phyloP scores from a whole-genome alignment of 2,797 vertebrate species.

The Stomatorhinus walkeri region DNA sequence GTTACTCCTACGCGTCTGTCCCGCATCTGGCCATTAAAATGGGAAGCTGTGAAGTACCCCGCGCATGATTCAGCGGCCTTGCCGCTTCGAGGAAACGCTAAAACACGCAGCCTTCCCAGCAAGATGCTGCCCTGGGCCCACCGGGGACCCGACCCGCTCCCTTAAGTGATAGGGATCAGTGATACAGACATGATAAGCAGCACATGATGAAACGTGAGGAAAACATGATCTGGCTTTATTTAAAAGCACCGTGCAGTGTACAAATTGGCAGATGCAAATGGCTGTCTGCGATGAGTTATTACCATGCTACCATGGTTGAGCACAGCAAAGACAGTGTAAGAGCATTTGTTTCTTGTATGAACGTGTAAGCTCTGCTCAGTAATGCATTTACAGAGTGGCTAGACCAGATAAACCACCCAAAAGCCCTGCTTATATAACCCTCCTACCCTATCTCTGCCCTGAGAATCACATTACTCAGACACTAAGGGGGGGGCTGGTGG shows the following conservation, averaged over 20 bases:
- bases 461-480: conserved; percentile 3
- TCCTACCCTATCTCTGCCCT: background rate
- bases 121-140: background rate
- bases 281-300: background rate
- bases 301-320: background rate
- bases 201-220: background rate
- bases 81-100: background rate
- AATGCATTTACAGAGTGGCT: background rate
- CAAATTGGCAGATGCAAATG: background rate
- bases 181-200: background rate
- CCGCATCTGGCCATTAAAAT: background rate
- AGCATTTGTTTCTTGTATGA: background rate
- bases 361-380: background rate
- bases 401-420: background rate
- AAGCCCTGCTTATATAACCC: background rate
- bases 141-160: background rate
- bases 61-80: background rate
- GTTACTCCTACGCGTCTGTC: background rate
- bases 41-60: background rate
- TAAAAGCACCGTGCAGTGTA: background rate
- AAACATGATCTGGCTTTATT: background rate
- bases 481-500: background rate
- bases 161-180: background rate
- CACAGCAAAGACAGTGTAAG: background rate
- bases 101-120: background rate